Percentiles rank a stretch among this genome's conserved stretches.
These are phyloP conservation scores for Hemicrepidius hirtus DNA, from an alignment of 2,888 invertebrate species.

Conservation along the genomic window DNA sequence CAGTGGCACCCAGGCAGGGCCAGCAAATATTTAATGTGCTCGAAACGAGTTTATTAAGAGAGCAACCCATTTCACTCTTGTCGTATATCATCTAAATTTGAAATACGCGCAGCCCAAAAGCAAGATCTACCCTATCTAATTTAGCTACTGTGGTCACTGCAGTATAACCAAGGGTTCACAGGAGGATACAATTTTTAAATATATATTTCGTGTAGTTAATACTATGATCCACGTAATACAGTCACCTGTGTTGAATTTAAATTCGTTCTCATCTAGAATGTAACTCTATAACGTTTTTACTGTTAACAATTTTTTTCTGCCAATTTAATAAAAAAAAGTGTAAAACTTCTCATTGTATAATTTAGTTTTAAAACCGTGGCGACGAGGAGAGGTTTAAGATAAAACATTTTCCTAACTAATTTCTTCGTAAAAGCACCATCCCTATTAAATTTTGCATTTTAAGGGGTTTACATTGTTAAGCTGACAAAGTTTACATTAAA, in stretches of 20 bases:
- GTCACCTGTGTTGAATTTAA: background rate
- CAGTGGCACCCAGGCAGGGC: slow-evolving; percentile 22
- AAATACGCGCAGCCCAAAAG: slow-evolving; percentile 41
- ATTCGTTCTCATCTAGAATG: background rate
- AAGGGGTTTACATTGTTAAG: slow-evolving; percentile 32
- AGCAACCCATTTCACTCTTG: slow-evolving; percentile 37
- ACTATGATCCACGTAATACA: background rate
- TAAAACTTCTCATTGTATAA: background rate
- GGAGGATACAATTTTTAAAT: slow-evolving; percentile 34
- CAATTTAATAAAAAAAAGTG: background rate
- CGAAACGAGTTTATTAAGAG: slow-evolving; percentile 53
- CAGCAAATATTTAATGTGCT: slow-evolving; percentile 53
- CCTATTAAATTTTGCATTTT: slow-evolving; percentile 34
- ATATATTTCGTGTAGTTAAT: background rate
- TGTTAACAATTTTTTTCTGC: too few species aligned
- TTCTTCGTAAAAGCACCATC: slow-evolving; percentile 24
- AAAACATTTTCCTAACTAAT: slow-evolving; percentile 22
- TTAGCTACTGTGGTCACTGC: slow-evolving; percentile 41
- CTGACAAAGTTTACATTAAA: slow-evolving; percentile 40
- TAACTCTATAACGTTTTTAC: too few species aligned
- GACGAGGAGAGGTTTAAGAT: slow-evolving; percentile 8
- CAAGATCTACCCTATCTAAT: slow-evolving; percentile 45
- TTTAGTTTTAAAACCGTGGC: slow-evolving; percentile 8
- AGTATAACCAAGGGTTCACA: slow-evolving; percentile 28
- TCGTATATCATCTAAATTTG: slow-evolving; percentile 50